Evolutionary conservation across 2,113 vertebrate species (phyloP).

Genomic region (Callionymus lyra): DNA sequence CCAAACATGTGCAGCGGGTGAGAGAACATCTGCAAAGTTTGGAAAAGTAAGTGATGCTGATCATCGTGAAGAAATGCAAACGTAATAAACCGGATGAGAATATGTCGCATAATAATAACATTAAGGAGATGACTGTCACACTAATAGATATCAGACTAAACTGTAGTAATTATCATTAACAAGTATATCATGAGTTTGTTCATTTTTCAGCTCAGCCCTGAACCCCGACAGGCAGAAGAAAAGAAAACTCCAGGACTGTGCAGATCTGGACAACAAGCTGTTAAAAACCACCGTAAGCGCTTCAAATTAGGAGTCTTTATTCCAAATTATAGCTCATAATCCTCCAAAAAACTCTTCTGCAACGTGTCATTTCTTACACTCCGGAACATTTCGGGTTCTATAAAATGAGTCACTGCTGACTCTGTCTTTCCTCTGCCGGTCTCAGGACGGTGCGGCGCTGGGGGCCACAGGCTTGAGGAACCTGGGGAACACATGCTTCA

Average conservation of each 20-base stretch:
- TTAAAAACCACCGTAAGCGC: conserved; percentile 85
- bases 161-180: no score
- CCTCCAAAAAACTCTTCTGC: background rate
- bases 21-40: conserved; percentile 93
- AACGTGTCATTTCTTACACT: background rate
- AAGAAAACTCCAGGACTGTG: conserved; percentile 84
- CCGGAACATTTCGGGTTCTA: background rate
- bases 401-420: background rate
- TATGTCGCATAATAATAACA: no score
- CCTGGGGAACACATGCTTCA: conserved; percentile 95
- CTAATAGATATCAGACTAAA: no score
- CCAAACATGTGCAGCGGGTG: conserved; percentile 91
- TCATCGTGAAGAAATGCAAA: no score
- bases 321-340: background rate
- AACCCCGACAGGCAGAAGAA: conserved; percentile 85
- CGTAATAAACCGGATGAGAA: no score
- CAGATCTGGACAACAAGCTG: conserved; percentile 78
- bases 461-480: conserved; percentile 91
- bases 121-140: no score
- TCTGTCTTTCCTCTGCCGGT: conserved; percentile 3
- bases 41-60: conserved; percentile 82
- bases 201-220: conserved; percentile 73
- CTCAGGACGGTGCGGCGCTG: conserved; percentile 75
- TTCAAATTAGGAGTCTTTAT: background rate
- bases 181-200: no score